Evolutionary conservation across 2,113 vertebrate genomes (phyloP), one percentile per base, ranked within the genome.

Genomic region (Oreochromis tanganicae): DNA sequence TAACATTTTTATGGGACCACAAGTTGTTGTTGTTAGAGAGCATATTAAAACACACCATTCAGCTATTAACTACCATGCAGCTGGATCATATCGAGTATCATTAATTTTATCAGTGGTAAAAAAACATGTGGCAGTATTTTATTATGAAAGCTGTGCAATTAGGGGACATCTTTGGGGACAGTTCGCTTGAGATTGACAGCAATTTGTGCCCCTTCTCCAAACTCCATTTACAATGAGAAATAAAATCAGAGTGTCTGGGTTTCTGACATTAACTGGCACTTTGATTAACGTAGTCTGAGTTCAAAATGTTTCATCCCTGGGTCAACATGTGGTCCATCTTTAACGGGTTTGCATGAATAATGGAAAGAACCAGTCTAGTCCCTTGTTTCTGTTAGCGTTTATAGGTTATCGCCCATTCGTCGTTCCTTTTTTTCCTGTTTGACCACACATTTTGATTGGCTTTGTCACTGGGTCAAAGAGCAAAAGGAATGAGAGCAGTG

Each of bases 301-400:
- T 50, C 43, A 63, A 38, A 75, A 21, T 54, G 79, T 85, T 92
- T 88, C 80, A 88, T 13, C 75, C 68, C 14, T 16, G 41, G 89
- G 89, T 91, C 92, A 87, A 87, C 92, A 94, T 93, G 93, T 96
- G 91, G 94, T 78, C 73, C 46, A 78, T 57, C 80, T 91, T 94
- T 94, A 93, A 92, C 90, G 68, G 83, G 73, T 91, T 92, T 88
- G 85, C 82, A 90, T 83, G 88, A 43, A 92, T 92, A 93, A 93
- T 95, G 94, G 92, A 95, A 95, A 90, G 88, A 93, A 80, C 55
- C 80, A 80, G 81, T 92, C 84, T 85, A 5, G 54, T 87, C 79
- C 41, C 41, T 81, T 80, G 82, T 94, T 90, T 91, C 81, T 91
- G 79, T 91, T 92, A 83, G 84, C 80, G 88, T 92, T 92, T 91